Percentiles rank a stretch among this genome's conserved stretches.
These are phyloP conservation scores for Proterorhinus semilunaris DNA, from an alignment of 2,113 vertebrate species.

Conservation along the genomic window DNA sequence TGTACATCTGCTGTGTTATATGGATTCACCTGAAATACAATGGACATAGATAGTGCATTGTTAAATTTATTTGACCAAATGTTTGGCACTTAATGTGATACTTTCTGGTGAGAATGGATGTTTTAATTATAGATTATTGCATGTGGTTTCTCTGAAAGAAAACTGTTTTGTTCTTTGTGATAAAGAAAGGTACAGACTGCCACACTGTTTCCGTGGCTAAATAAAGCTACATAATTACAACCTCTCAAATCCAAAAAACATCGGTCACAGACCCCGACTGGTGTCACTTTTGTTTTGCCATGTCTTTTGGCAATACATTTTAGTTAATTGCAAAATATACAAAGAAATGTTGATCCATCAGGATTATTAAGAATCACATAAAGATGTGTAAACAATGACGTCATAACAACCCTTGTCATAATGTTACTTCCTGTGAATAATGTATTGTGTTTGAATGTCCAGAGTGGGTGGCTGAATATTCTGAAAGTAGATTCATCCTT, in stretches of 20 bases:
- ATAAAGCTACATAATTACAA: conserved; percentile 70
- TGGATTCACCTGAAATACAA: conserved; percentile 31
- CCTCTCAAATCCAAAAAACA: conserved; percentile 52
- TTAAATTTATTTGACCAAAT: conserved; percentile 63
- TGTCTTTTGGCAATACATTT: conserved; percentile 40
- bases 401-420: conserved; percentile 18
- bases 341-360: conserved; percentile 21
- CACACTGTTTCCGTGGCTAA: conserved; percentile 59
- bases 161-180: conserved; percentile 60
- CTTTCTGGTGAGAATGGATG: conserved; percentile 46
- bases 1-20: conserved; percentile 4
- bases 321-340: conserved; percentile 28
- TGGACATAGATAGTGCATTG: conserved; percentile 12
- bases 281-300: conserved; percentile 50
- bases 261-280: conserved; percentile 42
- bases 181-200: conserved; percentile 44
- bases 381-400: conserved; percentile 33
- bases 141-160: conserved; percentile 52
- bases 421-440: conserved; percentile 39
- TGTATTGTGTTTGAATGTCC: conserved; percentile 42
- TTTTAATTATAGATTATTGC: conserved; percentile 59
- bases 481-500: conserved; percentile 63
- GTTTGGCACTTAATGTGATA: conserved; percentile 58
- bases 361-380: conserved; percentile 38
- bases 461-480: conserved; percentile 49